A percentile compares a stretch with the other conserved stretches of the same genome.
Evolutionary conservation across 2,888 invertebrate genomes (phyloP).

Genomic region (Synanthedon andrenaeformis): DNA sequence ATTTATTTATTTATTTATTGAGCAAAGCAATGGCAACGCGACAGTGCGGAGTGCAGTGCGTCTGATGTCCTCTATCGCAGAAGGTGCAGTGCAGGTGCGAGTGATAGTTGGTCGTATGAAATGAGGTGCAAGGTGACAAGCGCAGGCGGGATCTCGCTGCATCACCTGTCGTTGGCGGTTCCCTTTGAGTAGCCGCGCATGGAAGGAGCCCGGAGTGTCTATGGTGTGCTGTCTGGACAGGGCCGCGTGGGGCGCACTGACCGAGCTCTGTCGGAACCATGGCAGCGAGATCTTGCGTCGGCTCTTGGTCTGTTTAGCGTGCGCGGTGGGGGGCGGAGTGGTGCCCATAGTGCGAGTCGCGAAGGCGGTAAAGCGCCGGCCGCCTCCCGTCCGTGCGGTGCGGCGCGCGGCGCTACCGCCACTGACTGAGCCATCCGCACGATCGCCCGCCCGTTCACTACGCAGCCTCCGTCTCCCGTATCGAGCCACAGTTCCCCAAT

Average conservation of each 20-base stretch:
- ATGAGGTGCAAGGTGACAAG: not conserved
- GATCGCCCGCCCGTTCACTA: conserved; percentile 41
- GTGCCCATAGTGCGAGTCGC: conserved; percentile 17
- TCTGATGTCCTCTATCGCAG: too few relatives aligned
- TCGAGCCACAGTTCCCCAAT: conserved; percentile 55
- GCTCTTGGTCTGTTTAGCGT: conserved; percentile 73
- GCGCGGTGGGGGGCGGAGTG: conserved; percentile 28
- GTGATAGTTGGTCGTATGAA: conserved; percentile 3
- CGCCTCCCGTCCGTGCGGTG: conserved; percentile 31
- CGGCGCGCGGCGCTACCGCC: conserved; percentile 13
- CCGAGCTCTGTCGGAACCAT: conserved; percentile 88
- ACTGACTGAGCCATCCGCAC: conserved; percentile 16
- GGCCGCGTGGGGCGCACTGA: conserved; percentile 78
- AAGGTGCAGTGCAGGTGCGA: too few relatives aligned
- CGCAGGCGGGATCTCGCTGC: not conserved
- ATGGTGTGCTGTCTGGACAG: conserved; percentile 90
- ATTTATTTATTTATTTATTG: too few relatives aligned
- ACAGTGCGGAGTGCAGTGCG: too few relatives aligned
- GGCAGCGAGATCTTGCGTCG: conserved; percentile 89
- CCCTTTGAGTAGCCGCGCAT: conserved; percentile 79
- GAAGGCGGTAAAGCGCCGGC: conserved; percentile 8
- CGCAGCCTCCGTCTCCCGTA: conserved; percentile 68
- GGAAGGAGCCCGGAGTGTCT: conserved; percentile 89
- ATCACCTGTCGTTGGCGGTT: conserved; percentile 70
- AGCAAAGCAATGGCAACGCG: too few relatives aligned